Evolutionary conservation across 2,888 invertebrate genomes (phyloP).

Genomic region (Trilocha varians): DNA sequence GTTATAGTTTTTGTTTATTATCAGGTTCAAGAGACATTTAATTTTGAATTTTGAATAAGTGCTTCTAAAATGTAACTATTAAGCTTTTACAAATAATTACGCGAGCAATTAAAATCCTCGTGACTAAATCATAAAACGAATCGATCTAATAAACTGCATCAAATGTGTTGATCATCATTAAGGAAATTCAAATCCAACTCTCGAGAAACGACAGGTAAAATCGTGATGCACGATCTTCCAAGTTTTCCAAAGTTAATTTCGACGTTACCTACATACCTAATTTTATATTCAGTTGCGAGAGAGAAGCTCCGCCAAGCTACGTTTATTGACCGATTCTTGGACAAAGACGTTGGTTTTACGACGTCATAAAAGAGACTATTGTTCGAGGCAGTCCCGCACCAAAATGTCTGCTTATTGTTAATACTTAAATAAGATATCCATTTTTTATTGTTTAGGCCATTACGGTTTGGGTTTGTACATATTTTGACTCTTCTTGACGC

Average conservation of each 20-base stretch:
- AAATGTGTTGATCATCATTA: neutral
- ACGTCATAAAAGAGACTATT: constrained; percentile 59
- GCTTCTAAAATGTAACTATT: neutral
- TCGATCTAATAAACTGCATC: neutral
- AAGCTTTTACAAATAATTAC: neutral
- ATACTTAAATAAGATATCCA: constrained; percentile 68
- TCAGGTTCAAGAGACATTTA: neutral
- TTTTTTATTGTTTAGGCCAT: constrained; percentile 63
- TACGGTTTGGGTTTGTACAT: constrained; percentile 61
- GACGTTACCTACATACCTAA: constrained; percentile 10
- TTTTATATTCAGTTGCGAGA: constrained; percentile 8
- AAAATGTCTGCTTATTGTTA: constrained; percentile 60
- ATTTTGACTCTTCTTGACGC: constrained; percentile 56
- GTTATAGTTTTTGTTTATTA: too few relatives aligned
- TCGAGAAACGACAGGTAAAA: neutral
- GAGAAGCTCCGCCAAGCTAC: constrained; percentile 22
- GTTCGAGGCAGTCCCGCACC: constrained; percentile 46
- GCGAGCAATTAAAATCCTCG: neutral
- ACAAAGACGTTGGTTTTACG: constrained; percentile 62
- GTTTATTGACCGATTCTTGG: constrained; percentile 53
- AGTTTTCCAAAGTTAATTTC: neutral
- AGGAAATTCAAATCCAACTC: neutral
- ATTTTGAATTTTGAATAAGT: neutral
- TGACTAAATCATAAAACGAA: neutral
- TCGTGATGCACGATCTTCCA: neutral